Conservation (phyloP, 92 coral and sea anemone species). For the Metridium senile region DNA sequence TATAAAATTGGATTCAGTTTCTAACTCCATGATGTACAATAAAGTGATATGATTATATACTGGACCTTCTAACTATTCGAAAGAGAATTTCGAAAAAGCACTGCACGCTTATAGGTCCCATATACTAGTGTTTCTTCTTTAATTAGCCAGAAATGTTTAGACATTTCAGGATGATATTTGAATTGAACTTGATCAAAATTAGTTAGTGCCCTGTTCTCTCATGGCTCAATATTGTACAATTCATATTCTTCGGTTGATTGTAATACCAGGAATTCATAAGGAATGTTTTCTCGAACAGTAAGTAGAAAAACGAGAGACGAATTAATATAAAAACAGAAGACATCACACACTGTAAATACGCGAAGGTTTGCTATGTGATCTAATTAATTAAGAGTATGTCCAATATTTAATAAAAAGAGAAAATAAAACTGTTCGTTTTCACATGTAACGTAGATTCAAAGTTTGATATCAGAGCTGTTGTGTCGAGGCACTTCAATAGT, state of each 20-base stretch:
- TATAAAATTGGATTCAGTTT: too few relatives aligned
- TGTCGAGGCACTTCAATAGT: conserved; percentile 38
- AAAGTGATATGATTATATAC: too few relatives aligned
- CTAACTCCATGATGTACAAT: too few relatives aligned
- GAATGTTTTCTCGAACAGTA: background rate
- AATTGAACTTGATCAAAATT: too few relatives aligned
- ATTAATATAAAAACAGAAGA: background rate
- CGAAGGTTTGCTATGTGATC: background rate
- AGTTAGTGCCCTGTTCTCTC: background rate
- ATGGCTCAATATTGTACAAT: background rate
- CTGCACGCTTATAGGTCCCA: too few relatives aligned
- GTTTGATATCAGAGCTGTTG: background rate
- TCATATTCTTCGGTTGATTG: background rate
- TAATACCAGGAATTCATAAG: background rate
- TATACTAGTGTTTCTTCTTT: too few relatives aligned
- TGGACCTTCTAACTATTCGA: too few relatives aligned
- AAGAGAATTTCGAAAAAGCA: too few relatives aligned
- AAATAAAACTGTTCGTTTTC: conserved; percentile 10
- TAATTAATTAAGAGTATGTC: background rate
- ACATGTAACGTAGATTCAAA: background rate
- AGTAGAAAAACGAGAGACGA: background rate
- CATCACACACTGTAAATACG: background rate
- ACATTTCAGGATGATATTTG: too few relatives aligned
- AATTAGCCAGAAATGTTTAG: too few relatives aligned
- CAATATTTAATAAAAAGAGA: conserved; percentile 6